These are phyloP conservation scores for Empis stercorea DNA, from an alignment of 2,888 invertebrate species.

Conservation along the genomic window DNA sequence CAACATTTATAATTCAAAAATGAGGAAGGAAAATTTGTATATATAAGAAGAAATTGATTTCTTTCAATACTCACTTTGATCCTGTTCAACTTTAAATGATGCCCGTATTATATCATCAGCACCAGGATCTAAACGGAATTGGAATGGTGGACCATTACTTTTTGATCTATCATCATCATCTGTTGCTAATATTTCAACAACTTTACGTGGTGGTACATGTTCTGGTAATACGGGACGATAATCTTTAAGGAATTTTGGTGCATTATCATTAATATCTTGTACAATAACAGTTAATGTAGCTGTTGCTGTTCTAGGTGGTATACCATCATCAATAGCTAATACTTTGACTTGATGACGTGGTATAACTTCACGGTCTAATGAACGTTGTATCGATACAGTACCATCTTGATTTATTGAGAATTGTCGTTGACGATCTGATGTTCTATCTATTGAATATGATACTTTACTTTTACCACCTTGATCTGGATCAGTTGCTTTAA, in stretches of 20 bases:
- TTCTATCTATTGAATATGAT: slow-evolving; percentile 81
- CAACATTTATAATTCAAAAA: neutral
- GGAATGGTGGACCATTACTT: slow-evolving; percentile 94
- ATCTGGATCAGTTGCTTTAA: slow-evolving; percentile 92
- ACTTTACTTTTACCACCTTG: slow-evolving; percentile 87
- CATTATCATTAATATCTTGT: slow-evolving; percentile 90
- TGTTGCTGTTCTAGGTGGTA: slow-evolving; percentile 85
- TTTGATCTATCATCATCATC: slow-evolving; percentile 90
- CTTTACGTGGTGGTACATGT: slow-evolving; percentile 81
- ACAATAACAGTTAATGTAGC: slow-evolving; percentile 89
- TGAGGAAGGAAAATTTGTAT: neutral
- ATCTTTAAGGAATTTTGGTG: slow-evolving; percentile 84
- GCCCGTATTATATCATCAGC: slow-evolving; percentile 87
- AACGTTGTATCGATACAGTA: slow-evolving; percentile 84
- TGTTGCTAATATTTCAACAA: slow-evolving; percentile 84
- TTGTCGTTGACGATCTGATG: slow-evolving; percentile 84
- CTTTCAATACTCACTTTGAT: slow-evolving; percentile 59
- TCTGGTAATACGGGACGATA: slow-evolving; percentile 87
- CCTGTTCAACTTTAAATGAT: slow-evolving; percentile 92
- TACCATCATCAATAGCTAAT: slow-evolving; percentile 86
- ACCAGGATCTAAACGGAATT: slow-evolving; percentile 83
- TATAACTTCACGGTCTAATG: slow-evolving; percentile 86
- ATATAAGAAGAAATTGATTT: neutral
- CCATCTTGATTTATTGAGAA: slow-evolving; percentile 92
- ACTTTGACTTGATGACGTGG: slow-evolving; percentile 94